Evolutionary conservation across 2,797 vertebrate species (phyloP).

Genomic region (Coendou prehensilis): DNA sequence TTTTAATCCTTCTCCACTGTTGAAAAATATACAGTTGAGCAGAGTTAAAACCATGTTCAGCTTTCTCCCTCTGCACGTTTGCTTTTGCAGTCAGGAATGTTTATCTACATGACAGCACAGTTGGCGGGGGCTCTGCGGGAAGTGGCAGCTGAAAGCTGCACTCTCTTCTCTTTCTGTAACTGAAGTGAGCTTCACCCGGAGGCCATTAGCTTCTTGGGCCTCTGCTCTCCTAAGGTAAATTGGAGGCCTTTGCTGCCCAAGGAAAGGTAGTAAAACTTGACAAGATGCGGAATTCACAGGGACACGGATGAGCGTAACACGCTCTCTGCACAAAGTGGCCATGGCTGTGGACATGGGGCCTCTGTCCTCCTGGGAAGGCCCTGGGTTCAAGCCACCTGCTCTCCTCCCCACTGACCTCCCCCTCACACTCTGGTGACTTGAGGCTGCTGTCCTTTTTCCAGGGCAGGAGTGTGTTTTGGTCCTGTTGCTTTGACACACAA

Average conservation of each 20-base stretch:
- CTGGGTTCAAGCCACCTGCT: accelerated
- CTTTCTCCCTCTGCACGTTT: neutral
- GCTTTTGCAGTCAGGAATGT: neutral
- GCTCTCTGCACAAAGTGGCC: neutral
- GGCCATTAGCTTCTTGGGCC: neutral
- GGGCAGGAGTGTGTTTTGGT: neutral
- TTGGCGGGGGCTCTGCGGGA: neutral
- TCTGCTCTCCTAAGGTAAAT: neutral
- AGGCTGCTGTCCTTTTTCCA: neutral
- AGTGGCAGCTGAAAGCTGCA: neutral
- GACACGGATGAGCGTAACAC: neutral
- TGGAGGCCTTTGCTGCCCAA: neutral
- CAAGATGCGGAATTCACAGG: neutral
- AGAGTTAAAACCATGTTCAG: neutral
- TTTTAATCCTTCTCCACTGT: neutral
- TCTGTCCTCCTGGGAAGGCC: neutral
- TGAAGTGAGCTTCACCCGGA: neutral
- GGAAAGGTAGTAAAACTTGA: neutral
- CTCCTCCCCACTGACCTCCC: accelerated
- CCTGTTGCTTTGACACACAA: too few species aligned
- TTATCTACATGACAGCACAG: neutral
- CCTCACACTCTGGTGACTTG: neutral
- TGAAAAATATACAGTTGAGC: neutral
- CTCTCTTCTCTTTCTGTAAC: neutral
- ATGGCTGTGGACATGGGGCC: neutral